Evolutionary conservation across 2,113 vertebrate species (phyloP).

Genomic region (Planiliza haematocheilus): DNA sequence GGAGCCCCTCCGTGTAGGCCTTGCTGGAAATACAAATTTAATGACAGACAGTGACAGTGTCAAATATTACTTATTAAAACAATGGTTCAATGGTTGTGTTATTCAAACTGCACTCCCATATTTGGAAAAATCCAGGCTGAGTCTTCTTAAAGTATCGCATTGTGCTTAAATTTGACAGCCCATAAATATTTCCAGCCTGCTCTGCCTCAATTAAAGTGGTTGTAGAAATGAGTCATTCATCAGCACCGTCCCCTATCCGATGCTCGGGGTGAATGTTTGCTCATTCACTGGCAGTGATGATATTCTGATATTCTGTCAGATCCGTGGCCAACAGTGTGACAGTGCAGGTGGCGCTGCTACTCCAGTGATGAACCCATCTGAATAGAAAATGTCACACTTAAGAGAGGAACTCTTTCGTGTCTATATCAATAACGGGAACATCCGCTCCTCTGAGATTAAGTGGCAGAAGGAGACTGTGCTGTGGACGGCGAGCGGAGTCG

Average conservation of each 20-base stretch:
- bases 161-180: constrained; percentile 50
- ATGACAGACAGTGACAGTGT: not conserved
- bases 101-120: not conserved
- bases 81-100: not conserved
- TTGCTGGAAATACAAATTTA: not conserved
- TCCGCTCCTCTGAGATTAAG: constrained; percentile 44
- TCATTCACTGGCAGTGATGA: constrained; percentile 65
- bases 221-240: constrained; percentile 72
- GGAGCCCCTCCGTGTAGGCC: too few species aligned
- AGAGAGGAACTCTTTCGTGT: constrained; percentile 44
- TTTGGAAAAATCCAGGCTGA: too few species aligned
- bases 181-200: constrained; percentile 63
- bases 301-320: constrained; percentile 71
- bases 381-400: constrained; percentile 48
- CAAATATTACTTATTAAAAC: constrained; percentile 2
- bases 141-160: not conserved
- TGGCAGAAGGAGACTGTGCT: constrained; percentile 6
- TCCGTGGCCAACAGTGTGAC: constrained; percentile 61
- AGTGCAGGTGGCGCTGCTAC: constrained; percentile 65
- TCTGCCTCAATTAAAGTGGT: constrained; percentile 68
- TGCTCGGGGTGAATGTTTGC: constrained; percentile 68
- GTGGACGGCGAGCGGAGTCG: not conserved
- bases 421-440: constrained; percentile 53
- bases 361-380: constrained; percentile 45
- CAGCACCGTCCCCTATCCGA: constrained; percentile 71